Base-by-base conservation (phyloP, 2,888 invertebrate species). In the Ophion costatus region DNA sequence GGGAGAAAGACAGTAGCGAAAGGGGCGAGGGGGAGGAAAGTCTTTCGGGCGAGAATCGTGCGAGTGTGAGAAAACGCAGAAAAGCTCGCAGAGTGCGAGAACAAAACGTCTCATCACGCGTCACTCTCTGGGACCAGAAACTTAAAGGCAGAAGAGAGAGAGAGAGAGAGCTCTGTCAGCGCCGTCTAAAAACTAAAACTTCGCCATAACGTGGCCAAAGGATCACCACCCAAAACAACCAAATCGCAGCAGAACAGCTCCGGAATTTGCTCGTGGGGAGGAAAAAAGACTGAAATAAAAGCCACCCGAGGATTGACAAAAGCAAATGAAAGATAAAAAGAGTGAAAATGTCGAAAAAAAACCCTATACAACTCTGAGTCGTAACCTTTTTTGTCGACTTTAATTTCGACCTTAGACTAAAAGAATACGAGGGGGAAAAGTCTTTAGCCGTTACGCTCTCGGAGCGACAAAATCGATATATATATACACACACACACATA, bases 121-220 rank as follows among this genome's bases (percentile, higher is more conserved):
- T 64, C 71, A 63, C 45, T 56, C 38, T 57, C 42, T 24, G 56
- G n/a, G 42, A 64, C 56, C 76, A 38, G 64, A 33, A 45, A 70
- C 42, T 57, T n/a, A 61, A n/a, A 24, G 69, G 11, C 24, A 29
- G 24, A 9, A 29, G 63, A 5, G 17, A 56, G 45, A 75, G 83
- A 51, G 59, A 57, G 66, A n/a, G 42, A 45, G 42, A 63, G 45
- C 45, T 84, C 84, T 74, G 78, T 81, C 84, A 82, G 75, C 82
- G 71, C 61, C 67, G 56, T 24, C 59, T 71, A 64, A 61, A 82
- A 84, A 84, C 45, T 70, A 82, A 83, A 83, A 71, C 33, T 56
- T 17, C 56, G n/a, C 56, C 56, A 20, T 42, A 73, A 75, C 64
- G 75, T 64, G 59, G 70, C 56, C 59, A 14, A 59, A 81, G 73